Evolutionary conservation across 1,140 invertebrate species (phyloP), one percentile per base, ranked within the genome.

Genomic region (Acromyrmex charruanus): DNA sequence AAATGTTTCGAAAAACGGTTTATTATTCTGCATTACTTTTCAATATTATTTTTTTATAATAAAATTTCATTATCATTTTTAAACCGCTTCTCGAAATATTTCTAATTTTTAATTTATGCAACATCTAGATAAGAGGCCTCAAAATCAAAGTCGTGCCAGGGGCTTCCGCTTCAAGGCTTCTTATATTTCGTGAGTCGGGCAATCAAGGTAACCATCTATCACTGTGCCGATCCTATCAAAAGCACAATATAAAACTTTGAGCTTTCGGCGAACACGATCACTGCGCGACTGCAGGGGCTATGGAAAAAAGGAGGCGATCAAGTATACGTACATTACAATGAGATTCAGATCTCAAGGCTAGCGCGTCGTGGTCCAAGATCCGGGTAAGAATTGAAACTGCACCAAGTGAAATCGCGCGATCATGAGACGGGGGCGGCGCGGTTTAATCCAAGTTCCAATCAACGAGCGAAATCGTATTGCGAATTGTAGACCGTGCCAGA

Each of bases 331-430:
- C 28, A 35, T 61, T 39, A 55, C 35, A 75, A 31, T 31, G 69
- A 84, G 79, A 87, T 82, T 87, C 49, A 9, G 49, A 86, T 81
- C 77, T 86, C 53, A 77, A 66, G 84, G 63, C 21, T n/a, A 31
- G 71, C 25, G 28, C 65, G 49, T 31, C 9, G 35, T 18, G 31
- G 55, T 16, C 25, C 68, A 14, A n/a, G 12, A 82, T 85, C 82
- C 16, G 14, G 77, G 72, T 51, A 53, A 21, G 69, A 87, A 87
- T 74, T 71, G 51, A 61, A 84, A 87, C 28, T 31, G 49, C 9
- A 58, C 21, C 28, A 28, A 53, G 28, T 61, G 53, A 75, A 59
- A 61, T 28, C 25, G 61, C 16, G 72, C 31, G 55, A 79, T 85
- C 59, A 28, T 49, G 51, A 86, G 31, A 5, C 28, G 44, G 31